Evolutionary conservation across 2,888 invertebrate genomes (phyloP).

Genomic region (Acanthacorydalis orientalis): DNA sequence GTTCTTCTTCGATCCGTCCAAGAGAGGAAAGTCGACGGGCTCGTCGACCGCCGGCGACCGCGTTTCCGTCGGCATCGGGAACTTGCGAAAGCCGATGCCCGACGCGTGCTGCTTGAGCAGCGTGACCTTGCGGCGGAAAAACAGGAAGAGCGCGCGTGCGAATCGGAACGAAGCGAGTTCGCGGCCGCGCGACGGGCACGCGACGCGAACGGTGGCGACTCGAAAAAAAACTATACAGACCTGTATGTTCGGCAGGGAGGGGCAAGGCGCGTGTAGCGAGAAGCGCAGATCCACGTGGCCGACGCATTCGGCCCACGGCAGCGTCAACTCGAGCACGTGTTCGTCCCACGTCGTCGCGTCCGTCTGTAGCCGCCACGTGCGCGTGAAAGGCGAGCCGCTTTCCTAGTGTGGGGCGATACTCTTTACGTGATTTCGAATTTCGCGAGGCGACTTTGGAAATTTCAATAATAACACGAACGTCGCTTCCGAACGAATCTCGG

Average conservation of each 20-base stretch:
- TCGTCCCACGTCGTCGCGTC: slow-evolving; percentile 85
- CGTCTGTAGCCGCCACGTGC: slow-evolving; percentile 78
- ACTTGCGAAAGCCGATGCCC: slow-evolving; percentile 42
- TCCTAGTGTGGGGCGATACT: too few relatives aligned
- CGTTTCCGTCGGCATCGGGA: slow-evolving; percentile 12
- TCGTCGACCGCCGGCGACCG: slow-evolving; percentile 27
- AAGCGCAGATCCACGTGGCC: slow-evolving; percentile 87
- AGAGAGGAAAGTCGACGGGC: slow-evolving; percentile 27
- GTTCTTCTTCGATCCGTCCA: slow-evolving; percentile 17
- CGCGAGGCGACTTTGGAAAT: too few relatives aligned
- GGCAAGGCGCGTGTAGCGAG: slow-evolving; percentile 59
- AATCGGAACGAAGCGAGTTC: too few relatives aligned
- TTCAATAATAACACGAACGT: too few relatives aligned
- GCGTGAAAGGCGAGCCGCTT: slow-evolving; percentile 25
- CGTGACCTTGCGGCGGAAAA: slow-evolving; percentile 23
- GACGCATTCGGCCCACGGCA: slow-evolving; percentile 60
- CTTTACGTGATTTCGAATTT: too few relatives aligned
- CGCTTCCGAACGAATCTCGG: too few relatives aligned
- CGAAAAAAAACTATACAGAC: too few relatives aligned
- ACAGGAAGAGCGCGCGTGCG: too few relatives aligned
- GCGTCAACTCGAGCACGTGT: slow-evolving; percentile 74
- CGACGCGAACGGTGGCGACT: too few relatives aligned
- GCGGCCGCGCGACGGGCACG: too few relatives aligned
- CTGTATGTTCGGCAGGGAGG: slow-evolving; percentile 63
- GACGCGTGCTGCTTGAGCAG: slow-evolving; percentile 50